Conservation (phyloP, 2,797 vertebrate species). For the Nasua narica region DNA sequence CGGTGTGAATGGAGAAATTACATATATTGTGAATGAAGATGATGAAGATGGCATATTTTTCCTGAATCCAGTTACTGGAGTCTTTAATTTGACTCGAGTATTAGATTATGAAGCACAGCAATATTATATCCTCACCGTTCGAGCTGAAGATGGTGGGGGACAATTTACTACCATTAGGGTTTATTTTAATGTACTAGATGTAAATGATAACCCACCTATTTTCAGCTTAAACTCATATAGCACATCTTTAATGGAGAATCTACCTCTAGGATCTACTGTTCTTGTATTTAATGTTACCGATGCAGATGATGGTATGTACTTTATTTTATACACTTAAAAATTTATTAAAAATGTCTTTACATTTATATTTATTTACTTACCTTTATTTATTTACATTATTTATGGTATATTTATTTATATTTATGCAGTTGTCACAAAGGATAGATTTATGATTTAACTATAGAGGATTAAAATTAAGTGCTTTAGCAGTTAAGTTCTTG, state of each 20-base stretch:
- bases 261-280: conserved; percentile 87
- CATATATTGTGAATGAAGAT: conserved; percentile 92
- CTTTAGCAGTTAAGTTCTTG: not conserved
- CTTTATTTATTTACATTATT: too few relatives aligned
- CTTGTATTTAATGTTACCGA: conserved; percentile 90
- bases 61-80: conserved; percentile 94
- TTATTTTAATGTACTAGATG: conserved; percentile 95
- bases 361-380: not conserved
- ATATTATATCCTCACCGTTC: conserved; percentile 92
- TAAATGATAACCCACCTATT: conserved; percentile 93
- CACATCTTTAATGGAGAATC: conserved; percentile 91
- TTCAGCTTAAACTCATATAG: conserved; percentile 90
- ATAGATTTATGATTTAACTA: not conserved
- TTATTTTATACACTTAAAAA: not conserved
- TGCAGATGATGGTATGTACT: conserved; percentile 90
- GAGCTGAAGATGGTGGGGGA: conserved; percentile 92
- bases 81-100: conserved; percentile 93
- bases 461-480: not conserved
- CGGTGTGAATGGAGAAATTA: conserved; percentile 94
- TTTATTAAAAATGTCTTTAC: not conserved
- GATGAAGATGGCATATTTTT: conserved; percentile 94
- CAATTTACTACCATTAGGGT: conserved; percentile 90
- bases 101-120: conserved; percentile 94
- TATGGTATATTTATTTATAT: too few relatives aligned
- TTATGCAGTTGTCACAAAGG: not conserved